phyloP scores from a whole-genome alignment of 2,113 vertebrate species.

The Sturnus vulgaris region DNA sequence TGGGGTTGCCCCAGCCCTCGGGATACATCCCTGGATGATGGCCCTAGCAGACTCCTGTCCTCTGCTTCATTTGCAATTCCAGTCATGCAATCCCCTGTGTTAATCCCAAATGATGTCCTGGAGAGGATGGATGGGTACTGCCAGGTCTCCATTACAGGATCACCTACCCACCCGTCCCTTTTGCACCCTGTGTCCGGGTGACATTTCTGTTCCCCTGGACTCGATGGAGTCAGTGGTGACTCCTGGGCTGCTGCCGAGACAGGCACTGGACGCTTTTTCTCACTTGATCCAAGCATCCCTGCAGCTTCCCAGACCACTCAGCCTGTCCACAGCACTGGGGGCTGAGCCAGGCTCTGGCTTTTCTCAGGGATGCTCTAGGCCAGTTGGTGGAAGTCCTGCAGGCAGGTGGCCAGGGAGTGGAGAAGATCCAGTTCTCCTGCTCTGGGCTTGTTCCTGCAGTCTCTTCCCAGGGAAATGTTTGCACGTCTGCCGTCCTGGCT shows the following conservation, averaged over 20 bases:
- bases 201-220: background rate
- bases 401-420: slow-evolving; percentile 28
- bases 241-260: background rate
- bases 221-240: background rate
- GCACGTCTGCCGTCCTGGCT: slow-evolving; percentile 31
- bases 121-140: background rate
- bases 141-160: fast-evolving
- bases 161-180: background rate
- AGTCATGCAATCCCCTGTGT: fast-evolving
- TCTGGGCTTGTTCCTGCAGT: background rate
- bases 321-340: fast-evolving
- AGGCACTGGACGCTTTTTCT: fast-evolving
- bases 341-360: slow-evolving; percentile 6
- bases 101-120: background rate
- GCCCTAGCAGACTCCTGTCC: background rate
- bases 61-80: background rate
- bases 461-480: slow-evolving; percentile 18
- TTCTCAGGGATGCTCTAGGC: background rate
- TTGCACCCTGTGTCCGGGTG: background rate
- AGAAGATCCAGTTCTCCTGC: slow-evolving; percentile 13
- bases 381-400: slow-evolving; percentile 40
- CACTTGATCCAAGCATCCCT: fast-evolving
- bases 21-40: background rate
- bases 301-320: background rate
- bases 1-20: fast-evolving